phyloP scores from a whole-genome alignment of 2,888 invertebrate species.

The Linnaemya vulpina region DNA sequence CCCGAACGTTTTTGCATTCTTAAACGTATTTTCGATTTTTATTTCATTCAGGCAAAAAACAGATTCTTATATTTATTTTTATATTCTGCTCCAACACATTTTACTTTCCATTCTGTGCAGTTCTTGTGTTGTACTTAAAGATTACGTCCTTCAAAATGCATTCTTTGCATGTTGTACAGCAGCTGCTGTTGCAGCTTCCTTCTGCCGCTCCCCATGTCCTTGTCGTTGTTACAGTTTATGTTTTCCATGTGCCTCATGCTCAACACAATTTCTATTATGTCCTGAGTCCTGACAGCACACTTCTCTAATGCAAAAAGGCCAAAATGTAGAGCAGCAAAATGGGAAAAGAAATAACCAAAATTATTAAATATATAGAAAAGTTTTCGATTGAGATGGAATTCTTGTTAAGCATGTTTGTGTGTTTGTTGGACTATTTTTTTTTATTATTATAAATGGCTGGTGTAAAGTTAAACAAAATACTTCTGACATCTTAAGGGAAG shows the following conservation, averaged over 20 bases:
- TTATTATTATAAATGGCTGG: background rate
- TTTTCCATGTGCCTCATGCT: constrained; percentile 46
- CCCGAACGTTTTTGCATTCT: constrained; percentile 10
- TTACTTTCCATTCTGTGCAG: constrained; percentile 12
- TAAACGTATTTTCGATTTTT: constrained; percentile 48
- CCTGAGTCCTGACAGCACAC: constrained; percentile 31
- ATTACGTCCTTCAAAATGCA: constrained; percentile 57
- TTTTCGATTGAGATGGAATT: constrained; percentile 46
- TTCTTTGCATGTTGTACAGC: constrained; percentile 34
- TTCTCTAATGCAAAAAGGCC: constrained; percentile 47
- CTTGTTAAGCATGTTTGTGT: constrained; percentile 1
- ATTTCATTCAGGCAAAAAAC: constrained; percentile 13
- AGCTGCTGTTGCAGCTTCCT: constrained; percentile 21
- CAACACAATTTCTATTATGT: constrained; percentile 47
- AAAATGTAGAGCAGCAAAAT: constrained; percentile 35
- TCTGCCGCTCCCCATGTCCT: constrained; percentile 22
- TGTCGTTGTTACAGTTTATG: constrained; percentile 35
- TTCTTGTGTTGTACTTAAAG: constrained; percentile 25
- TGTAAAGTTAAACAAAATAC: constrained; percentile 9
- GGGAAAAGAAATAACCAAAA: constrained; percentile 9
- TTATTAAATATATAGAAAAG: constrained; percentile 37
- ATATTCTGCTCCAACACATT: constrained; percentile 18
- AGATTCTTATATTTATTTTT: constrained; percentile 1
- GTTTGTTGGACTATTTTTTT: background rate
- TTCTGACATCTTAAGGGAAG: background rate